Evolutionary conservation across 2,797 vertebrate species (phyloP).

Genomic region (Otolemur crassicaudatus): DNA sequence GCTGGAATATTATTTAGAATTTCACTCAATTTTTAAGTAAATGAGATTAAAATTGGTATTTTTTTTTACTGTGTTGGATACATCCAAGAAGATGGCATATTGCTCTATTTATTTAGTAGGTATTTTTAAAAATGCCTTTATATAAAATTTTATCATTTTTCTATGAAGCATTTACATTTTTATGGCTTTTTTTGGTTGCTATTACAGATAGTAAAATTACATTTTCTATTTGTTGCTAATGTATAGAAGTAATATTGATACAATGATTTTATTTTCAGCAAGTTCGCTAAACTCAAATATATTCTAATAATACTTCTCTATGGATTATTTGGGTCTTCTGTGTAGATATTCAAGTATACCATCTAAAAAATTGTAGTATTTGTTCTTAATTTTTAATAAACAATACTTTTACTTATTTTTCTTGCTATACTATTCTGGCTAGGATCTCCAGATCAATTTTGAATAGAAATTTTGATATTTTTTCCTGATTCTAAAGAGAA

Average conservation of each 20-base stretch:
- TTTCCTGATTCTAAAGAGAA: not conserved
- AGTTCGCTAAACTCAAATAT: not conserved
- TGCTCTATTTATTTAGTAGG: not conserved
- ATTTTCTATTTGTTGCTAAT: slow-evolving; percentile 8
- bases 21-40: not conserved
- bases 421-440: not conserved
- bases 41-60: not conserved
- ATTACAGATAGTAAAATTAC: slow-evolving; percentile 19
- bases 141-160: slow-evolving; percentile 29
- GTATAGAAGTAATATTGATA: not conserved
- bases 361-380: not conserved
- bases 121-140: not conserved
- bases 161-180: not conserved
- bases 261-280: not conserved
- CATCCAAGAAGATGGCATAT: not conserved
- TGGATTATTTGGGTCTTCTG: not conserved
- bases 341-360: not conserved
- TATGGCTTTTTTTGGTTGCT: not conserved
- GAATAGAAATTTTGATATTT: not conserved
- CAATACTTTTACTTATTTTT: not conserved
- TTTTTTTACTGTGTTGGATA: not conserved
- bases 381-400: not conserved
- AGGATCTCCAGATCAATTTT: not conserved
- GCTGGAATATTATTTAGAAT: slow-evolving; percentile 4
- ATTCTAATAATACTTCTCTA: not conserved